A percentile compares a stretch with the other conserved stretches of the same genome.
Conservation (phyloP, 92 coral and sea anemone genomes). For the Porites evermanni region DNA sequence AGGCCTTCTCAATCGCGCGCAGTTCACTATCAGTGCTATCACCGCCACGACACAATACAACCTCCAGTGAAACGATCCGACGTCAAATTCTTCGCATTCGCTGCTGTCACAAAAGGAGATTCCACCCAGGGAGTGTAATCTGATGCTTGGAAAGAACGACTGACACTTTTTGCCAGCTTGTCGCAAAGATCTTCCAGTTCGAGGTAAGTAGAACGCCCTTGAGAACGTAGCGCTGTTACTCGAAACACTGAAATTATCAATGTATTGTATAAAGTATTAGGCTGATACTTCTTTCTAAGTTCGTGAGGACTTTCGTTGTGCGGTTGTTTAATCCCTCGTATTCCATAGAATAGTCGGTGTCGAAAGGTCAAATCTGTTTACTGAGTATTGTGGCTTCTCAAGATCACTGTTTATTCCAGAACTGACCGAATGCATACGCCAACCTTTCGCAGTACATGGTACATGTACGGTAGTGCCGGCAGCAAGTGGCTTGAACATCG, state of each 20-base stretch:
- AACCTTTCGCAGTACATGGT: not conserved
- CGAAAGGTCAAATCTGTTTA: conserved; percentile 38
- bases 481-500: not conserved
- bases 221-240: not conserved
- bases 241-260: not conserved
- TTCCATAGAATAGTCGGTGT: conserved; percentile 11
- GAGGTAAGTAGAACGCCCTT: not conserved
- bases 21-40: conserved; percentile 9
- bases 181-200: not conserved
- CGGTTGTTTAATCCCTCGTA: conserved; percentile 18
- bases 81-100: conserved; percentile 78
- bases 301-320: conserved; percentile 14
- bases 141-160: conserved; percentile 7
- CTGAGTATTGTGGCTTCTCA: not conserved
- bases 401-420: not conserved
- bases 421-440: not conserved
- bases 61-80: conserved; percentile 76
- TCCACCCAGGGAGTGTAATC: conserved; percentile 45
- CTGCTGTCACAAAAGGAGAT: conserved; percentile 51
- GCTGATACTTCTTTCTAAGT: not conserved
- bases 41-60: conserved; percentile 21
- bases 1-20: not conserved
- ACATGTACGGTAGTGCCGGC: not conserved
- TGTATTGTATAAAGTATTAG: not conserved
- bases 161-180: conserved; percentile 19